Base-by-base conservation (phyloP, 2,797 vertebrate genomes). In the Masticophis lateralis region DNA sequence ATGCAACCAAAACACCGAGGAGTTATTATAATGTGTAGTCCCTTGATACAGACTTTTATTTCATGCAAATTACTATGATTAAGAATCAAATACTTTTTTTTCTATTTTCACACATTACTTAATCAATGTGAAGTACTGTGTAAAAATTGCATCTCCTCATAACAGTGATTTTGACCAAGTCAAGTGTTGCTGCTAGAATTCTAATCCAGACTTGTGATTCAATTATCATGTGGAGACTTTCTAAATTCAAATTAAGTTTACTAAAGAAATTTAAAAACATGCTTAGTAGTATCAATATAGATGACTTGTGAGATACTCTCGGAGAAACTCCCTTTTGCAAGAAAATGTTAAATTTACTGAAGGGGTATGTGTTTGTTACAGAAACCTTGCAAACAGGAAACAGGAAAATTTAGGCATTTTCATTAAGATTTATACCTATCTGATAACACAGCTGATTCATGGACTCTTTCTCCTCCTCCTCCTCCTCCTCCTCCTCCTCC, bases 121-220 rank as follows among this genome's bases (percentile, higher is more conserved):
- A 99, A 99, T 99, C 99, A 99, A 99, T 99, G 99, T 99, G 99
- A 99, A 99, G 99, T 99, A 98, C 98, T 98, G 98, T 99, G 99
- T 99, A 99, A 99, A 99, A 99, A 99, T 98, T 98, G 98, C 98
- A 98, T 99, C 98, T 98, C 98, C 98, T 98, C 97, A 94, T 99
- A 99, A 99, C 99, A 98, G 99, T 99, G 98, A 98, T 99, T 99
- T 99, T 99, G 99, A 99, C 99, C 98, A 98, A 99, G 99, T 99
- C 99, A 99, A 99, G 99, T 99, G 98, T 98, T 98, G 98, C 98
- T 99, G 98, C 98, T 99, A 99, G 99, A 99, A 99, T 99, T 98
- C 98, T 99, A 99, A 99, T 99, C 98, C 98, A 98, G 98, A 99
- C 99, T 98, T 99, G 98, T 99, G 99, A 99, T 99, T 99, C 99